Evolutionary conservation across 2,113 vertebrate species (phyloP), one percentile per base, ranked within the genome.

Genomic region (Poecile atricapillus): DNA sequence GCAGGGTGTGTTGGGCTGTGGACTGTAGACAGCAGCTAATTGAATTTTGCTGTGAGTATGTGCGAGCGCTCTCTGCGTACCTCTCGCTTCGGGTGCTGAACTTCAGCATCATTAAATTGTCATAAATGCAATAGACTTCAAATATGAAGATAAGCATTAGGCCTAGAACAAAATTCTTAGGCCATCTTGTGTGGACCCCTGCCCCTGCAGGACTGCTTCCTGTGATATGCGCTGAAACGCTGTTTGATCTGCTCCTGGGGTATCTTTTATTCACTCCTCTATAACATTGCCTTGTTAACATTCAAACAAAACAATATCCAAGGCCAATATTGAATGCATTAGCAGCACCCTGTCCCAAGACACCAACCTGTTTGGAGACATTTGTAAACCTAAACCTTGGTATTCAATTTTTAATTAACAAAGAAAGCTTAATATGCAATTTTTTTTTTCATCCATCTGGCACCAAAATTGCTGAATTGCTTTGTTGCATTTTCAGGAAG

Each of bases 401-500:
- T 94, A 90, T 89, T 97, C 71, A 27, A 47, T 67, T 97, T 97
- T 97, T 98, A 98, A 98, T 98, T 97, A 98, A 97, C 97, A 97
- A 95, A 85, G 90, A 97, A 97, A 97, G 96, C 97, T 97, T 98
- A 97, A 97, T 92, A 70, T 60, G 97, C 90, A 33, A 24, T 46
- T 63, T 79, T 83, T 83, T 81, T 50, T 95, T 95, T 35, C 15
- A 97, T 90, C 97, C 95, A 90, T 97, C 97, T 97, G 96, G 96
- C 91, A 83, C 84, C 81, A 93, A 97, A 98, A 97, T 89, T 97
- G 97, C 97, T 97, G 97, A 98, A 86, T 96, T 96, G 96, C 77
- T 96, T 97, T 92, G 53, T 74, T 96, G 90, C 78, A 58, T 96
- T 97, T 97, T 97, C 87, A 97, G 92, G 97, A 97, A 97, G 87